These are phyloP conservation scores for Caenorhabditis sinica DNA, from an alignment of 2,888 invertebrate genomes.

Conservation along the genomic window DNA sequence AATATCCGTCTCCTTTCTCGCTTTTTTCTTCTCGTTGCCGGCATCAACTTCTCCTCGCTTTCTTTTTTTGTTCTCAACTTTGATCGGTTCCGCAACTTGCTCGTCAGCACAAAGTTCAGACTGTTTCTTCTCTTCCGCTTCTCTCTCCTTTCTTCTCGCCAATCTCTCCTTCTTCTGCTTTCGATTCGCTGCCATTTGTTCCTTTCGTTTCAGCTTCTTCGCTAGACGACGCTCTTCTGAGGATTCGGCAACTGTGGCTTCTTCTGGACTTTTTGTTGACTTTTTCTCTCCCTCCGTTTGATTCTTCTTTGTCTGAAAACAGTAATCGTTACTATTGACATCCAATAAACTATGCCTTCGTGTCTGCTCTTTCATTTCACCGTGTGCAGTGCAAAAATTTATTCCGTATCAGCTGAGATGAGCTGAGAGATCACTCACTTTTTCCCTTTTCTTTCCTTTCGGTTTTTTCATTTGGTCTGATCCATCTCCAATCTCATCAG, in stretches of 20 bases:
- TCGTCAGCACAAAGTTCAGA: not conserved
- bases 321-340: no score
- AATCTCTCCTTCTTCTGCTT: conserved; percentile 48
- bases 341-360: no score
- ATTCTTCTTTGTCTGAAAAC: not conserved
- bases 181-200: conserved; percentile 57
- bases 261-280: not conserved
- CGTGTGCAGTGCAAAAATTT: no score
- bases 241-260: conserved; percentile 6
- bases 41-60: conserved; percentile 3
- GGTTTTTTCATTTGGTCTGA: not conserved
- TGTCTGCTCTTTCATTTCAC: no score
- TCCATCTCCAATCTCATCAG: conserved; percentile 35
- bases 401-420: no score
- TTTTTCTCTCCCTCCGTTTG: not conserved
- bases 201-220: conserved; percentile 50
- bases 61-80: not conserved
- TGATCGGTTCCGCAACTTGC: not conserved
- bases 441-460: not conserved
- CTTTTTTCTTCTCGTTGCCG: conserved; percentile 10
- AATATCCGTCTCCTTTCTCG: conserved; percentile 35
- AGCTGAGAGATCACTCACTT: no score
- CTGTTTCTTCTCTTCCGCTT: conserved; percentile 17
- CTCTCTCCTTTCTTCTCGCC: conserved; percentile 36
- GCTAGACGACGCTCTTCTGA: conserved; percentile 44